Percentiles rank a stretch among this genome's conserved stretches.
Conservation (phyloP, 2,113 vertebrate species). For the Alouatta palliata region DNA sequence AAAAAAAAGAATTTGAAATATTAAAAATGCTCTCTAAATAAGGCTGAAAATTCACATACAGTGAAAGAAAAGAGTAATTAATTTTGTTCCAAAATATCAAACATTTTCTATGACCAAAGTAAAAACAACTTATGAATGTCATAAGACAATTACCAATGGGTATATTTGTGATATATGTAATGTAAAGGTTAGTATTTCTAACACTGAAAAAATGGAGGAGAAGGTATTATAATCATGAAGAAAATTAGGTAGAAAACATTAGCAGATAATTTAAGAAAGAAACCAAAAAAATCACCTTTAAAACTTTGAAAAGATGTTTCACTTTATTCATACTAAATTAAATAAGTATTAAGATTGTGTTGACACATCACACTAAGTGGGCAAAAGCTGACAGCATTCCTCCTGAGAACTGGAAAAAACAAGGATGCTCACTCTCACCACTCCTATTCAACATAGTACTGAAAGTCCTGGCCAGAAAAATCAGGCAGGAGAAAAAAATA, state of each 20-base stretch:
- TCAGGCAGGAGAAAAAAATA: no score
- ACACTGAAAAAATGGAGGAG: background rate
- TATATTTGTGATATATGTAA: background rate
- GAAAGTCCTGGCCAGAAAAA: no score
- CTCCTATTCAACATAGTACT: no score
- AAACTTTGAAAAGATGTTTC: background rate
- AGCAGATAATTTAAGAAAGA: background rate
- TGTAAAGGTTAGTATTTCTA: background rate
- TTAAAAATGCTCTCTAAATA: background rate
- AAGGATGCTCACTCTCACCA: no score
- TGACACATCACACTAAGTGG: background rate
- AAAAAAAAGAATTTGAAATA: background rate
- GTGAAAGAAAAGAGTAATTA: background rate
- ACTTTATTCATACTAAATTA: background rate
- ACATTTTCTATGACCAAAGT: background rate
- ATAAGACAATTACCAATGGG: background rate
- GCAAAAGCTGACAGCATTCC: no score
- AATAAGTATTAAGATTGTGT: background rate
- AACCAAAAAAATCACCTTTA: background rate
- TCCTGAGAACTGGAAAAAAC: no score
- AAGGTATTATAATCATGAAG: background rate
- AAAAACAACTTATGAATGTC: background rate
- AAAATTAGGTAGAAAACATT: background rate
- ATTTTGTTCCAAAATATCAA: background rate
- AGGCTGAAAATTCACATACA: background rate